Conservation (phyloP, 2,113 vertebrate genomes). For the Tichodroma muraria region DNA sequence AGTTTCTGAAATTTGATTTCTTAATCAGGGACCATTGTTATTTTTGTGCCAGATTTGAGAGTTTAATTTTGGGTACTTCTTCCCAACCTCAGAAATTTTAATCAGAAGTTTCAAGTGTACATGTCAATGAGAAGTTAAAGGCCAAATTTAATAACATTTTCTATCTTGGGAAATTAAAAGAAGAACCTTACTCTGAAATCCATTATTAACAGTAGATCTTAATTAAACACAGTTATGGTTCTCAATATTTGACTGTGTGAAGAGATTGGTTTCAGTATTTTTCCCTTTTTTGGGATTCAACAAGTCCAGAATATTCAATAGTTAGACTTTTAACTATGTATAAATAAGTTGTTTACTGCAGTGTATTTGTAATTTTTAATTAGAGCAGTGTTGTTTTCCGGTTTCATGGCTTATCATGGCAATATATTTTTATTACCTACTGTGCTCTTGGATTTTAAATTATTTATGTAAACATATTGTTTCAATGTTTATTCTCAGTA, state of each 20-base stretch:
- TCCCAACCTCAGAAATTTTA: slow-evolving; percentile 68
- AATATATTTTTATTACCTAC: slow-evolving; percentile 73
- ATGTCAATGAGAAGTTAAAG: slow-evolving; percentile 67
- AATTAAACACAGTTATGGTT: slow-evolving; percentile 70
- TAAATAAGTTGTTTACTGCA: slow-evolving; percentile 76
- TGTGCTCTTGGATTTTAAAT: slow-evolving; percentile 73
- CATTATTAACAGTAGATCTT: slow-evolving; percentile 74
- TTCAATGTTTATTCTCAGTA: slow-evolving; percentile 10
- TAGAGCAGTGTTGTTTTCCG: slow-evolving; percentile 65
- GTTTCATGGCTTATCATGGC: slow-evolving; percentile 73
- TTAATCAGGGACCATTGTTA: slow-evolving; percentile 45
- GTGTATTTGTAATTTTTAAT: slow-evolving; percentile 77
- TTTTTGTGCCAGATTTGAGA: slow-evolving; percentile 66
- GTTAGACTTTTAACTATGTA: slow-evolving; percentile 6
- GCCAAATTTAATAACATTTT: slow-evolving; percentile 73
- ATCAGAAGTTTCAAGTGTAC: slow-evolving; percentile 65
- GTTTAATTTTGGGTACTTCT: slow-evolving; percentile 64
- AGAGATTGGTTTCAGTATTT: slow-evolving; percentile 47
- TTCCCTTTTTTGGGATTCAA: slow-evolving; percentile 18
- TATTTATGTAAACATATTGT: slow-evolving; percentile 80
- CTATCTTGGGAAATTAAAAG: slow-evolving; percentile 75
- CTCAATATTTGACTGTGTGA: slow-evolving; percentile 56
- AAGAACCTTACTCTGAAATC: slow-evolving; percentile 49
- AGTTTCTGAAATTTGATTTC: slow-evolving; percentile 55
- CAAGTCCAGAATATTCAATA: neutral